Conservation (phyloP, 2,113 vertebrate genomes). For the Perca fluviatilis region DNA sequence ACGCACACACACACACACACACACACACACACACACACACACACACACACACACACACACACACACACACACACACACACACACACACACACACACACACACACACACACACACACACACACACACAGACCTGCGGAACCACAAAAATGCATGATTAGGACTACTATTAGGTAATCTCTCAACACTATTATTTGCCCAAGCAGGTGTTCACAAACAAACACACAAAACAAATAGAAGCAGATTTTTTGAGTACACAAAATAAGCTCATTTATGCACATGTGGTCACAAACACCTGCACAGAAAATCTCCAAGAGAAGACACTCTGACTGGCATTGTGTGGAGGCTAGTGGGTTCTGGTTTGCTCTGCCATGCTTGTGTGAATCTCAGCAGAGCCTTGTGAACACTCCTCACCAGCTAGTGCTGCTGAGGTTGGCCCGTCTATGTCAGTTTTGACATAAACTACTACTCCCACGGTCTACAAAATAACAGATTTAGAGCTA, state of each 20-base stretch:
- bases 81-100: background rate
- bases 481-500: background rate
- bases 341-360: conserved; percentile 46
- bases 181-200: background rate
- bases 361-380: conserved; percentile 60
- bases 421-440: conserved; percentile 22
- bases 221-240: conserved; percentile 13
- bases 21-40: background rate
- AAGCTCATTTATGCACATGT: background rate
- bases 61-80: background rate
- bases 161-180: background rate
- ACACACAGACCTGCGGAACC: conserved; percentile 8
- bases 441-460: conserved; percentile 2
- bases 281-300: conserved; percentile 12
- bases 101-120: too few relatives aligned
- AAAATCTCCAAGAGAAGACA: background rate
- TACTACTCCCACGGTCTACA: background rate
- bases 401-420: conserved; percentile 41
- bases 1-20: background rate
- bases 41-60: background rate
- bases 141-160: background rate
- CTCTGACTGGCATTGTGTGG: conserved; percentile 1
- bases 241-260: background rate
- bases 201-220: conserved; percentile 10
- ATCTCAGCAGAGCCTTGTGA: conserved; percentile 66